These are phyloP conservation scores for Sebastes iracundus DNA, from an alignment of 2,797 vertebrate species.

Conservation along the genomic window DNA sequence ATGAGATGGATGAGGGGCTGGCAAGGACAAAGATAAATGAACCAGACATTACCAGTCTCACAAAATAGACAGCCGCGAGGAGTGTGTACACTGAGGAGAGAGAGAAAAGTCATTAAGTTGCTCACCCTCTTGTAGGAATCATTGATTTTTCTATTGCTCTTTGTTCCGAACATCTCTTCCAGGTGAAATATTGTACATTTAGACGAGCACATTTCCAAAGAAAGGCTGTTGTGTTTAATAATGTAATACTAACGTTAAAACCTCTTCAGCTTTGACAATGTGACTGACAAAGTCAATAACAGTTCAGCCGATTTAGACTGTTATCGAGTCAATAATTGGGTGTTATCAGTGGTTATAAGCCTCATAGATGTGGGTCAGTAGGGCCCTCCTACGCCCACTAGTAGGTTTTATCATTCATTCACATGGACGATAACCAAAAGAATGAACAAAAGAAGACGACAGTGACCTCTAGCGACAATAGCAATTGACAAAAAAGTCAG, in stretches of 20 bases:
- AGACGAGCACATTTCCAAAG: background rate
- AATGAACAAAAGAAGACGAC: no score
- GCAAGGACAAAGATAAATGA: slow-evolving; percentile 55
- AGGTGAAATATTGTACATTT: background rate
- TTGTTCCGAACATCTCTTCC: background rate
- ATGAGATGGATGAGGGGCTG: slow-evolving; percentile 48
- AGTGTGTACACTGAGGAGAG: slow-evolving; percentile 7
- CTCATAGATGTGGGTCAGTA: no score
- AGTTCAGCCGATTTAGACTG: background rate
- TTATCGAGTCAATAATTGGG: no score
- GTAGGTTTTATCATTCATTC: no score
- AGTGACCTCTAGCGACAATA: no score
- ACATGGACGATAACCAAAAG: no score
- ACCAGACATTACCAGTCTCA: slow-evolving; percentile 28
- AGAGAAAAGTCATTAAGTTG: slow-evolving; percentile 22
- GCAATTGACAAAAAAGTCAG: no score
- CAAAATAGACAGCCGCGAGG: slow-evolving; percentile 33
- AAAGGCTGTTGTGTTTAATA: background rate
- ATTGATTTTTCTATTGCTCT: slow-evolving; percentile 31
- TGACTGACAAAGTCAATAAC: background rate
- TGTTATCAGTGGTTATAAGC: no score
- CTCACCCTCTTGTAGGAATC: slow-evolving; percentile 10
- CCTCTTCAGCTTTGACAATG: background rate
- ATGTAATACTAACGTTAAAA: background rate
- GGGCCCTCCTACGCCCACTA: no score